phyloP scores from a whole-genome alignment of 2,888 invertebrate species.

The Troglohyphantes excavatus region DNA sequence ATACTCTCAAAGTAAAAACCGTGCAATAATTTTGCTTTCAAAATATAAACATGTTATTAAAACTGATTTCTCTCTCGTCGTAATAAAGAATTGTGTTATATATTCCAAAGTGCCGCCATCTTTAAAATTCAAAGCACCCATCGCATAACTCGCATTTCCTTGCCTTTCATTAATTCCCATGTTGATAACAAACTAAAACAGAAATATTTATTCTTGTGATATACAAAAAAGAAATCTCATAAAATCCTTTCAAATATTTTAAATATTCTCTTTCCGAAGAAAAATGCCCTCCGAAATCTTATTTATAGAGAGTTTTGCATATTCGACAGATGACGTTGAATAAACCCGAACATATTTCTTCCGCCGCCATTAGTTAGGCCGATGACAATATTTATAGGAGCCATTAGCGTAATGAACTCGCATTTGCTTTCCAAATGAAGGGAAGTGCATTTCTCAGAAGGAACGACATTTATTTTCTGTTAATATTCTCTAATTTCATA shows the following conservation, averaged over 20 bases:
- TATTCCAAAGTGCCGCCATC: too few relatives aligned
- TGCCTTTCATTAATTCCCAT: too few relatives aligned
- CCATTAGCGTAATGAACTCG: conserved; percentile 20
- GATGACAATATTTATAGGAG: conserved; percentile 4
- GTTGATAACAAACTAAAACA: too few relatives aligned
- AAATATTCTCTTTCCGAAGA: background rate
- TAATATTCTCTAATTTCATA: background rate
- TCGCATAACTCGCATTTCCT: too few relatives aligned
- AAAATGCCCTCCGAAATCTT: background rate
- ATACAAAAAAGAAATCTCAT: background rate
- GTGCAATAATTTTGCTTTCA: too few relatives aligned
- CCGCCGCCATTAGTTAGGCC: conserved; percentile 22
- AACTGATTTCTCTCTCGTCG: too few relatives aligned
- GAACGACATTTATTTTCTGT: background rate
- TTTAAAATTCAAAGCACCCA: too few relatives aligned
- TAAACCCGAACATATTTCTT: background rate
- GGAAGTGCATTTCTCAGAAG: background rate
- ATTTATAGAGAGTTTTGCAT: background rate
- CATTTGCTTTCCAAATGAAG: conserved; percentile 15
- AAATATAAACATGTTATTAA: too few relatives aligned
- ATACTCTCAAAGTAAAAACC: too few relatives aligned
- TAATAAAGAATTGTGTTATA: too few relatives aligned
- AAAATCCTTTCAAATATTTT: background rate
- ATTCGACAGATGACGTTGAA: background rate
- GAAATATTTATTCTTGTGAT: background rate